phyloP scores from a whole-genome alignment of 2,113 vertebrate species.

The Hemiscyllium ocellatum region DNA sequence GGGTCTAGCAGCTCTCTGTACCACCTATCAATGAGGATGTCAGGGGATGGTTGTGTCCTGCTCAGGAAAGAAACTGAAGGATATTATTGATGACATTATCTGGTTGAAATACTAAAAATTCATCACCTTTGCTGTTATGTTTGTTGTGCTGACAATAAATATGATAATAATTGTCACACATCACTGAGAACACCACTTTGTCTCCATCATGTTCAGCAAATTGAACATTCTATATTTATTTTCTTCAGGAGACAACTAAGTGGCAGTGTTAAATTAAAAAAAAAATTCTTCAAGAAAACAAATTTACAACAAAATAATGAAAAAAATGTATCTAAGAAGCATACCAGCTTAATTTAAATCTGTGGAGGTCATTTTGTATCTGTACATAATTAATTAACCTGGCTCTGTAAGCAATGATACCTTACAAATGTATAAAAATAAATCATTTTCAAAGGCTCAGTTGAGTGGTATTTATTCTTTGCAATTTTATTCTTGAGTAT shows the following conservation, averaged over 20 bases:
- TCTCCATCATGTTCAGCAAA: constrained; percentile 64
- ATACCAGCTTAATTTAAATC: not conserved
- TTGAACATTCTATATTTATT: constrained; percentile 67
- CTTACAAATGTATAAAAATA: not conserved
- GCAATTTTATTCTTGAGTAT: not conserved
- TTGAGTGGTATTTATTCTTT: not conserved
- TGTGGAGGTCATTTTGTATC: not conserved
- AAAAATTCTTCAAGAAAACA: not conserved
- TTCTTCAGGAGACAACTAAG: constrained; percentile 55
- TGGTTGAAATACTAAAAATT: constrained; percentile 57
- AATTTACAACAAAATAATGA: not conserved
- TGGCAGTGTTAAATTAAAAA: constrained; percentile 41
- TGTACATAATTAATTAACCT: not conserved
- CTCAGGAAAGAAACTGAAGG: constrained; percentile 52
- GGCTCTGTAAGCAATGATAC: not conserved
- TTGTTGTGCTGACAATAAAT: constrained; percentile 73
- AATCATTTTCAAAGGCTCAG: not conserved
- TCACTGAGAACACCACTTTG: constrained; percentile 64
- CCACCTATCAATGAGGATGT: constrained; percentile 40
- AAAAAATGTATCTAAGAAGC: not conserved
- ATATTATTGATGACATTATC: constrained; percentile 77
- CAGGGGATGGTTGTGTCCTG: constrained; percentile 37
- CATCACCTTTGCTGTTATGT: constrained; percentile 67
- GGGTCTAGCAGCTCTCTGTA: constrained; percentile 44
- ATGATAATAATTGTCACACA: constrained; percentile 77